Base-by-base conservation (phyloP, 2,113 vertebrate genomes). In the Gorsachius goisagi region DNA sequence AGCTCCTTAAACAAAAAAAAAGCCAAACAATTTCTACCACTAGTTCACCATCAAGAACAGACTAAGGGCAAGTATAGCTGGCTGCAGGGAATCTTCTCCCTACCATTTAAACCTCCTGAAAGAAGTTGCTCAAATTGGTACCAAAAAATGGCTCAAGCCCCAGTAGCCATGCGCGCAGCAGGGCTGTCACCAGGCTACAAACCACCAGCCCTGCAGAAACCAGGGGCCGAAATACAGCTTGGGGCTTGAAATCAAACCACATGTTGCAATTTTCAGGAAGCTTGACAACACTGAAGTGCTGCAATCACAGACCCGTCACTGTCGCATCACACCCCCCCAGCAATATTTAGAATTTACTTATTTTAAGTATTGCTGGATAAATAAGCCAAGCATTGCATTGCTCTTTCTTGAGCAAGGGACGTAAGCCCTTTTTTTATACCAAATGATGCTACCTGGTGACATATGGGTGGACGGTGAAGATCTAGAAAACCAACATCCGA, bases 401-500 rank as follows among this genome's bases (percentile, higher is more conserved):
- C 7, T 64, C 39, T 62, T 78, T 76, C 75, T 59, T 30, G 14
- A 74, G 11, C 41, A 74, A 56, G 22, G 28, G 27, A 74, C 37
- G 4, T 14, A 77, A 84, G 15, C 27, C 23, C 26, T 45, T 84
- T 39, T 44, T 47, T 37, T 41, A 50, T 4, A 8, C 8, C 2
- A 6, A 79, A 56, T 17, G 20, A 37, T 67, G 21, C 62, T 80
- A 52, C 30, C 23, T 55, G 20, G 32, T 55, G 37, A 77, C n/a
- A 66, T 18, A 35, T 0, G 9, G 30, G 37, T 39, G 5, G 45
- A 68, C 1, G 0, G 22, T 13, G 11, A 84, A 66, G 23, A 39
- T 56, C 44, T 41, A 88, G 39, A 63, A 93, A 71, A 33, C 9
- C 0, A 0, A 20, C 24, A 78, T 26, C 56, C 64, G 58, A 71